phyloP scores from a whole-genome alignment of 2,113 vertebrate species.

The Otus sunia region DNA sequence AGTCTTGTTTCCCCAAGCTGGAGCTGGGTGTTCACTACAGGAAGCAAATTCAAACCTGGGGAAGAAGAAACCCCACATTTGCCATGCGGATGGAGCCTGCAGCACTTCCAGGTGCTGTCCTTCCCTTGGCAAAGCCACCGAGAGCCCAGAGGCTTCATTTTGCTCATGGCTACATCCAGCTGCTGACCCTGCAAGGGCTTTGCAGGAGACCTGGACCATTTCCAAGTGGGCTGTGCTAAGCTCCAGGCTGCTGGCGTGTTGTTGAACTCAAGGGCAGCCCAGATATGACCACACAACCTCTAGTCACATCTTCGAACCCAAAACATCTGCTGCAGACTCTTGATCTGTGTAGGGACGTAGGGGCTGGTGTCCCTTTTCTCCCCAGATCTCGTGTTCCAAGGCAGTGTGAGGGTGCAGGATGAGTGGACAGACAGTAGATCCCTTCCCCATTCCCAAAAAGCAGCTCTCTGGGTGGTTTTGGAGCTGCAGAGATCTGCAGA shows the following conservation, averaged over 20 bases:
- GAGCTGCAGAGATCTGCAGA: neutral
- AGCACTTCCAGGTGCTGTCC: neutral
- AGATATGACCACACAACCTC: no score
- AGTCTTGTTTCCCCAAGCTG: neutral
- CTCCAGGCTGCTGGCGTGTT: neutral
- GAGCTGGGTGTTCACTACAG: neutral
- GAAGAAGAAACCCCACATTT: neutral
- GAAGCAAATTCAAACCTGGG: neutral
- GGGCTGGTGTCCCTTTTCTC: neutral
- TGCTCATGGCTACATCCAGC: no score
- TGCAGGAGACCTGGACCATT: neutral
- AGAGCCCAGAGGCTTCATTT: neutral
- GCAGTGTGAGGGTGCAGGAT: neutral
- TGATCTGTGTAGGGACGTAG: fast-evolving
- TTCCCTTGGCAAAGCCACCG: neutral
- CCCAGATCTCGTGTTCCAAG: neutral
- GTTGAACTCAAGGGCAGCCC: neutral
- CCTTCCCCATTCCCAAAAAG: neutral
- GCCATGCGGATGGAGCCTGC: fast-evolving
- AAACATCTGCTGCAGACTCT: neutral
- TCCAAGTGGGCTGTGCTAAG: neutral
- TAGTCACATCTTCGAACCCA: neutral
- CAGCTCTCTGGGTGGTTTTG: fast-evolving
- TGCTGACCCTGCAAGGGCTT: neutral
- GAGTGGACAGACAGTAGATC: no score